phyloP scores from a whole-genome alignment of 2,113 vertebrate species.

The Rousettus leschenaultii region DNA sequence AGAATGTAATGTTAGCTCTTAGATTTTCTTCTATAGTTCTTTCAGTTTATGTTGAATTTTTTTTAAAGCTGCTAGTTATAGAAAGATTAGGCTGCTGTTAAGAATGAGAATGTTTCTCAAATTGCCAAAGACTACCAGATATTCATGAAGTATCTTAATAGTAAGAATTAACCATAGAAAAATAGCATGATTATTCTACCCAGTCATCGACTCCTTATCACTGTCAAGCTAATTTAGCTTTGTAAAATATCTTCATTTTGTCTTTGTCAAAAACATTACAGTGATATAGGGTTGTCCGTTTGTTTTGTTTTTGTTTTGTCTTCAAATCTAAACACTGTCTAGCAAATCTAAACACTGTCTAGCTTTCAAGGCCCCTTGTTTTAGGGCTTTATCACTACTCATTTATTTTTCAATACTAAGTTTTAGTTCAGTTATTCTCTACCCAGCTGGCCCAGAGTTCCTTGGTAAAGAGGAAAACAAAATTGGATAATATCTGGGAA shows the following conservation, averaged over 20 bases:
- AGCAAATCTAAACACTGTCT: not conserved
- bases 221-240: not conserved
- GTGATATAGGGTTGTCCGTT: not conserved
- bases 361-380: not conserved
- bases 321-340: not conserved
- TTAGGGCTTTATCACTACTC: not conserved
- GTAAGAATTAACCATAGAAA: not conserved
- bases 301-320: not conserved
- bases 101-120: conserved; percentile 4
- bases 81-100: not conserved
- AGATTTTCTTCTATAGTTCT: not conserved
- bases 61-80: not conserved
- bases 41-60: conserved; percentile 15
- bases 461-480: conserved; percentile 1
- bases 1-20: conserved; percentile 32
- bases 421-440: not conserved
- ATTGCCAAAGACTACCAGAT: not conserved
- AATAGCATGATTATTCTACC: not conserved
- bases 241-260: conserved; percentile 38
- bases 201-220: not conserved
- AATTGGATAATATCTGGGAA: not conserved
- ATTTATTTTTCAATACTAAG: not conserved
- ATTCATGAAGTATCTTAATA: not conserved
- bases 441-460: not conserved
- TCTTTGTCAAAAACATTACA: conserved; percentile 21